These are phyloP conservation scores for Tipula unca DNA, from an alignment of 2,888 invertebrate genomes.

Conservation along the genomic window DNA sequence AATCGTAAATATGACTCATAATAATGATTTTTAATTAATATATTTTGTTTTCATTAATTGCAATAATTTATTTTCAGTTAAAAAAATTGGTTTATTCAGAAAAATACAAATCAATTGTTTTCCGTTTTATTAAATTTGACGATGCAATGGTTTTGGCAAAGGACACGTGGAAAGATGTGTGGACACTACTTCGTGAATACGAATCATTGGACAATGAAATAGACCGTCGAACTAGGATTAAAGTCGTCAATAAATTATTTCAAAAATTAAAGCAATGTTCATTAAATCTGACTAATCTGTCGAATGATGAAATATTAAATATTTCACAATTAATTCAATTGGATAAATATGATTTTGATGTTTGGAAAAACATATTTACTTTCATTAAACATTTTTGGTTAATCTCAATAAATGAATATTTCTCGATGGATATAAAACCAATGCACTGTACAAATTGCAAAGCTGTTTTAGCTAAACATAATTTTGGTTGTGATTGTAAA, in stretches of 20 bases:
- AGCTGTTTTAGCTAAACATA: slow-evolving; percentile 36
- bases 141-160: slow-evolving; percentile 50
- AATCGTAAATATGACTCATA: too few species aligned
- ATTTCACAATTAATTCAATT: background rate
- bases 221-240: slow-evolving; percentile 36
- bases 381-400: slow-evolving; percentile 38
- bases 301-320: background rate
- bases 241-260: slow-evolving; percentile 37
- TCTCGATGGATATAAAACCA: slow-evolving; percentile 35
- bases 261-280: slow-evolving; percentile 30
- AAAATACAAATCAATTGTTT: slow-evolving; percentile 38
- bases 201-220: slow-evolving; percentile 37
- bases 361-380: slow-evolving; percentile 39
- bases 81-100: slow-evolving; percentile 37
- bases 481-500: slow-evolving; percentile 38
- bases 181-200: slow-evolving; percentile 38
- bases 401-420: slow-evolving; percentile 35
- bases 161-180: slow-evolving; percentile 47
- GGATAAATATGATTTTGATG: background rate
- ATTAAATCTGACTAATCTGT: background rate
- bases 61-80: slow-evolving; percentile 28
- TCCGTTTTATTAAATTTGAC: slow-evolving; percentile 49
- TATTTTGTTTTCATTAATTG: too few species aligned
- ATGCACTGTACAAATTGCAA: slow-evolving; percentile 38
- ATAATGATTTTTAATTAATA: too few species aligned